Base-by-base conservation (phyloP, 1,140 invertebrate genomes). In the Halesus radiatus region DNA sequence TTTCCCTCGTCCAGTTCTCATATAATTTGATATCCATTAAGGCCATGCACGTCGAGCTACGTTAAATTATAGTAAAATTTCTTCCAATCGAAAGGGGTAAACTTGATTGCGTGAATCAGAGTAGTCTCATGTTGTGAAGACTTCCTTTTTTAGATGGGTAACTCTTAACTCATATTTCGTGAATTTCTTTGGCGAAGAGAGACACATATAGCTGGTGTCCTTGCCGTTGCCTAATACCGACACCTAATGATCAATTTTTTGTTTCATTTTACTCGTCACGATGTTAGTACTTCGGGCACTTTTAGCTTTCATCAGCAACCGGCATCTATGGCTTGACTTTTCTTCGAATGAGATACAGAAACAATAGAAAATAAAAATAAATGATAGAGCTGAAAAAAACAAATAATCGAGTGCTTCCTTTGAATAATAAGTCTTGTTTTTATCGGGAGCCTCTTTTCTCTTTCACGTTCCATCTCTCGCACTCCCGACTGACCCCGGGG, bases 161-260 rank as follows among this genome's bases (percentile, higher is more conserved):
- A 18, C 29, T 68, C 37, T 37, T 32, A 45, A 45, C n/a, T 32
- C 16, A 32, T 45, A 32, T 37, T 68, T 32, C 8, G 32, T 32
- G n/a, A 8, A 15, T 4, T 29, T 18, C 18, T 4, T 68, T 32
- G 32, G 16, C 10, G 26, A 8, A 18, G 4, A 5, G 29, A 18
- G 32, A 52, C 22, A 45, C 23, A 72, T 72, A 54, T 72, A 72
- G 68, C 13, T 20, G 68, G 68, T 75, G 73, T 75, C 73, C 73
- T 62, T 75, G 56, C 73, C 54, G 29, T 75, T 26, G 73, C 23
- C 75, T 62, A 77, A 66, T 37, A 52, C 75, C 58, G 60, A 66
- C 75, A 77, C 75, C 75, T 77, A 77, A 77, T 77, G 75, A 77
- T 77, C 45, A 26, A 22, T 77, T 77, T 76, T 75, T 77, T 62